Evolutionary conservation across 2,888 invertebrate genomes (phyloP).

Genomic region (Hirtodrosophila confusa): DNA sequence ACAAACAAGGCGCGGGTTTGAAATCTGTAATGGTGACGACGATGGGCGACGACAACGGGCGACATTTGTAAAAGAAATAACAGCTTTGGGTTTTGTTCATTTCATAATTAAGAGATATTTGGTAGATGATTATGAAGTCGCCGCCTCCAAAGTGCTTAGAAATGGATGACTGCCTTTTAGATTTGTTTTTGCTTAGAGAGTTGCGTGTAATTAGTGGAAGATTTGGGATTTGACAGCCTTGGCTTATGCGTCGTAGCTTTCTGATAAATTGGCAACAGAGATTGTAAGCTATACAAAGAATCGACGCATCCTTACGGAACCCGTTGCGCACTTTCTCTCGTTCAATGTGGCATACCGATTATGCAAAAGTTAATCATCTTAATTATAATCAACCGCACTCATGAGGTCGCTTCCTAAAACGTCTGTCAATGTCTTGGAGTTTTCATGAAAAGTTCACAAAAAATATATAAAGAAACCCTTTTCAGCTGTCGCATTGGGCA

Average conservation of each 20-base stretch:
- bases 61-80: conserved; percentile 67
- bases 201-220: not conserved
- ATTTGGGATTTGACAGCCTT: conserved; percentile 6
- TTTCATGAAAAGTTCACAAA: conserved; percentile 25
- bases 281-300: too few species aligned
- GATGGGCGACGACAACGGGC: conserved; percentile 57
- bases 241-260: too few species aligned
- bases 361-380: conserved; percentile 74
- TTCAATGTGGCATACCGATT: conserved; percentile 34
- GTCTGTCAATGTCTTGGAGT: conserved; percentile 34
- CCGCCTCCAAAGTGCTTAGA: conserved; percentile 31
- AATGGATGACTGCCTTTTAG: conserved; percentile 42
- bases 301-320: too few species aligned
- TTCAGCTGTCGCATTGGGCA: conserved; percentile 78
- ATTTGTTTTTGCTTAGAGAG: not conserved
- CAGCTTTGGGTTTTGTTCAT: conserved; percentile 54
- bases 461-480: conserved; percentile 68
- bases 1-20: conserved; percentile 41
- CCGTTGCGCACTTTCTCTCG: not conserved
- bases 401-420: conserved; percentile 26
- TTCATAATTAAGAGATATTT: conserved; percentile 72
- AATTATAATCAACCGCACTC: conserved; percentile 50
- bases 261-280: too few species aligned
- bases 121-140: conserved; percentile 19
- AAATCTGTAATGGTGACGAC: conserved; percentile 74